These are phyloP conservation scores for Heliothis virescens DNA, from an alignment of 1,140 invertebrate genomes.

Conservation along the genomic window DNA sequence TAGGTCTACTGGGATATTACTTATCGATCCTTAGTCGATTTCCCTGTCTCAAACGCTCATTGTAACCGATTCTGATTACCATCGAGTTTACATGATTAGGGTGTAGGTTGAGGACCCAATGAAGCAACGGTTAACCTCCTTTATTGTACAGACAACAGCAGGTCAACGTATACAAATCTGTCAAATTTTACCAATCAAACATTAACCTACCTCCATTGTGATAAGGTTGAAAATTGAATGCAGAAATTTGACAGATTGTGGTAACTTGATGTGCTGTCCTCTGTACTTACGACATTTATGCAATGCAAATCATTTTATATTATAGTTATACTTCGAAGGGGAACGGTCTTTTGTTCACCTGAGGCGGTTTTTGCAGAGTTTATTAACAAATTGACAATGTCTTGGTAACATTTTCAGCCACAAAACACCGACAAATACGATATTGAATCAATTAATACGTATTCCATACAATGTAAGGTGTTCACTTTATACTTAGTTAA, in stretches of 20 bases:
- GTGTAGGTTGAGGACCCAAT: slow-evolving; percentile 22
- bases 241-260: too few species aligned
- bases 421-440: background rate
- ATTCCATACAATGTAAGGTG: background rate
- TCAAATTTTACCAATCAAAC: too few species aligned
- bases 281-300: slow-evolving; percentile 12
- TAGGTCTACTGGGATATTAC: too few species aligned
- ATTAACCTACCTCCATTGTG: too few species aligned
- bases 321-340: background rate
- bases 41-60: slow-evolving; percentile 3
- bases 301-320: slow-evolving; percentile 16
- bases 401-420: background rate
- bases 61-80: slow-evolving; percentile 26
- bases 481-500: slow-evolving; percentile 17
- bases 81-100: slow-evolving; percentile 22
- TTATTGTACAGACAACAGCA: too few species aligned
- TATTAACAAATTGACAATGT: background rate
- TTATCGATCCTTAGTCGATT: background rate
- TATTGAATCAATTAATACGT: background rate
- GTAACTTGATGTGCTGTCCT: too few species aligned
- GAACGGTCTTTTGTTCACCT: background rate
- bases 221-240: too few species aligned
- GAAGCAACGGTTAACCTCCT: slow-evolving; percentile 29
- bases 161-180: too few species aligned
- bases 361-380: background rate